These are phyloP conservation scores for Melanotaenia boesemani DNA, from an alignment of 2,797 vertebrate genomes.

Conservation along the genomic window DNA sequence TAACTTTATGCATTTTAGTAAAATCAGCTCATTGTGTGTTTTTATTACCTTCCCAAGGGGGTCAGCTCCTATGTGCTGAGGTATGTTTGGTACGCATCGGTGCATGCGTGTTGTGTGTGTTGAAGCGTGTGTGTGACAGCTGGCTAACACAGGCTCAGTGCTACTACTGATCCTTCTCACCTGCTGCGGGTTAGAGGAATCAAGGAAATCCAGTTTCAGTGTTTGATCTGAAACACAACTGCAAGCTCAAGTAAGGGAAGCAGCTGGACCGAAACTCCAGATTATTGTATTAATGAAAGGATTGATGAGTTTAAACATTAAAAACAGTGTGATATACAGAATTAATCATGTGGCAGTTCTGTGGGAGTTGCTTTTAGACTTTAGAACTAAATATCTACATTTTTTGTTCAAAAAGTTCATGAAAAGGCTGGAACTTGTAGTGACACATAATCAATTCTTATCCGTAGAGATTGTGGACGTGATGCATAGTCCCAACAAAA, in stretches of 20 bases:
- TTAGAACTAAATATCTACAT: background rate
- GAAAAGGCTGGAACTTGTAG: background rate
- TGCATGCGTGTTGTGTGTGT: constrained; percentile 4
- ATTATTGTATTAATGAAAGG: background rate
- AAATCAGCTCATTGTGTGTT: constrained; percentile 2
- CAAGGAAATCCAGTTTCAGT: constrained; percentile 46
- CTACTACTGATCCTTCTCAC: constrained; percentile 59
- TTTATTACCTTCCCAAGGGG: constrained; percentile 20
- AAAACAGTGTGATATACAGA: background rate
- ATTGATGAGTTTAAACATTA: background rate
- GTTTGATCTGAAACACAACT: constrained; percentile 33
- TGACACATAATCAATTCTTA: too few species aligned
- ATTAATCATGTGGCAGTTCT: background rate
- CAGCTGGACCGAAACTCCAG: background rate
- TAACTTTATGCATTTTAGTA: background rate
- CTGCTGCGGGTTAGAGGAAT: constrained; percentile 55
- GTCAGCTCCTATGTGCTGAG: constrained; percentile 34
- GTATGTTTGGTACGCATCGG: constrained; percentile 32
- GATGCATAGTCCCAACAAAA: background rate
- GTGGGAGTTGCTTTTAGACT: background rate
- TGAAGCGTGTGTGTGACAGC: constrained; percentile 59
- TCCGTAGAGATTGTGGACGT: background rate
- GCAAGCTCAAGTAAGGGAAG: constrained; percentile 17
- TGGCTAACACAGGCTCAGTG: constrained; percentile 45
- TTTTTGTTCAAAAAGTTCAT: background rate